A percentile compares a stretch with the other conserved stretches of the same genome.
phyloP scores from a whole-genome alignment of 2,113 vertebrate species.

The Strix uralensis region DNA sequence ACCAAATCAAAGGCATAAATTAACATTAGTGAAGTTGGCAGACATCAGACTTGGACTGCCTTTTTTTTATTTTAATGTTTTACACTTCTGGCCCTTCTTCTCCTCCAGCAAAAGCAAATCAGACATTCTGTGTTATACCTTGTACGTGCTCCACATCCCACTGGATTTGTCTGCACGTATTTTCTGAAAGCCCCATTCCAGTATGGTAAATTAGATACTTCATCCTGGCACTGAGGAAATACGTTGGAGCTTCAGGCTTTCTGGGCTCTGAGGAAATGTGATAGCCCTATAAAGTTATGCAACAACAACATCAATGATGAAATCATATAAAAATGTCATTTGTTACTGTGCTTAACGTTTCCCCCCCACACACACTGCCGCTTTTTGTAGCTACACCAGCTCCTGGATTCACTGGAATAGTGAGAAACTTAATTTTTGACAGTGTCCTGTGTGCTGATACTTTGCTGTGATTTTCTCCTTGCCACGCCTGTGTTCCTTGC shows the following conservation, averaged over 20 bases:
- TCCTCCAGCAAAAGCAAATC: not conserved
- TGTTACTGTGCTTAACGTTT: not conserved
- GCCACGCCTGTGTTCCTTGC: not conserved
- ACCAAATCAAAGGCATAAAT: slow-evolving; percentile 53
- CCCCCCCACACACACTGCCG: rapidly evolving
- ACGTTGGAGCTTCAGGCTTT: not conserved
- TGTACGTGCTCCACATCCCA: rapidly evolving
- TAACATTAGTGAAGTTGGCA: slow-evolving; percentile 33
- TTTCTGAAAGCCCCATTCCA: not conserved
- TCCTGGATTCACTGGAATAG: not conserved
- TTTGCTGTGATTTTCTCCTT: not conserved
- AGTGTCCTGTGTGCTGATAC: not conserved
- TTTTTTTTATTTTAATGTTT: not conserved
- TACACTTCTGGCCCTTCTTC: not conserved
- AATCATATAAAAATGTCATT: not conserved
- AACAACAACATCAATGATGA: not conserved
- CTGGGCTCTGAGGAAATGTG: not conserved
- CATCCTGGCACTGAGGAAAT: not conserved
- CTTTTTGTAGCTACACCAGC: not conserved
- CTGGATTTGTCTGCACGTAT: rapidly evolving
- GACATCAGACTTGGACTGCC: not conserved
- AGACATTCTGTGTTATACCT: not conserved
- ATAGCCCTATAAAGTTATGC: not conserved
- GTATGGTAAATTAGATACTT: not conserved
- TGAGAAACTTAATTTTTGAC: not conserved